phyloP scores from a whole-genome alignment of 2,797 vertebrate species.

The Amniataba percoides region DNA sequence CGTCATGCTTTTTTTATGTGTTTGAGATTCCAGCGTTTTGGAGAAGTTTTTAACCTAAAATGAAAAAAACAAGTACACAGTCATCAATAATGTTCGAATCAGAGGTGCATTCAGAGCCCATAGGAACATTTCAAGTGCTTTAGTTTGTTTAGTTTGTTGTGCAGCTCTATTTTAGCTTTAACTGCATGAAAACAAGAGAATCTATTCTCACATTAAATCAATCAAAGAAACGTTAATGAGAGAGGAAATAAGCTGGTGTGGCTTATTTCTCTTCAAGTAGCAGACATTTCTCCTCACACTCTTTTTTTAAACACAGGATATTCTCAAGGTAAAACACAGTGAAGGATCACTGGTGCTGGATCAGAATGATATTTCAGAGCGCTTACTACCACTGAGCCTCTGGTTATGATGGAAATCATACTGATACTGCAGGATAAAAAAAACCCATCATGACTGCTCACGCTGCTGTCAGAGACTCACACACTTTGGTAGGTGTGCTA shows the following conservation, averaged over 20 bases:
- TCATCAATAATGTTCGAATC: background rate
- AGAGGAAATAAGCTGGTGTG: background rate
- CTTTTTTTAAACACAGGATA: background rate
- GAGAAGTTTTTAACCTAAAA: background rate
- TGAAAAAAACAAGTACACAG: background rate
- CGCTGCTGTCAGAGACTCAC: background rate
- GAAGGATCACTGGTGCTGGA: background rate
- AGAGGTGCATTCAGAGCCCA: background rate
- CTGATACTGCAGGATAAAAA: background rate
- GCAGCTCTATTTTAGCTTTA: too few species aligned
- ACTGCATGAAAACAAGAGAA: background rate
- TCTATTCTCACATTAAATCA: background rate
- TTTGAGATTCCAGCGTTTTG: constrained; percentile 3
- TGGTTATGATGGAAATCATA: constrained; percentile 8
- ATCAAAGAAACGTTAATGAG: background rate
- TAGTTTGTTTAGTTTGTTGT: background rate
- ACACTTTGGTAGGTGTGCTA: background rate
- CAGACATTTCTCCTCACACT: background rate
- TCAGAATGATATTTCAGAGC: constrained; percentile 1
- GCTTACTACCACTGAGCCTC: background rate
- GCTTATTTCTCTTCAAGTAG: background rate
- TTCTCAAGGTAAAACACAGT: background rate
- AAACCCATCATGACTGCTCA: background rate
- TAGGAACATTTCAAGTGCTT: background rate
- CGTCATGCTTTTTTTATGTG: background rate